Base-by-base conservation (phyloP, 2,888 invertebrate genomes). In the Seira ritae region DNA sequence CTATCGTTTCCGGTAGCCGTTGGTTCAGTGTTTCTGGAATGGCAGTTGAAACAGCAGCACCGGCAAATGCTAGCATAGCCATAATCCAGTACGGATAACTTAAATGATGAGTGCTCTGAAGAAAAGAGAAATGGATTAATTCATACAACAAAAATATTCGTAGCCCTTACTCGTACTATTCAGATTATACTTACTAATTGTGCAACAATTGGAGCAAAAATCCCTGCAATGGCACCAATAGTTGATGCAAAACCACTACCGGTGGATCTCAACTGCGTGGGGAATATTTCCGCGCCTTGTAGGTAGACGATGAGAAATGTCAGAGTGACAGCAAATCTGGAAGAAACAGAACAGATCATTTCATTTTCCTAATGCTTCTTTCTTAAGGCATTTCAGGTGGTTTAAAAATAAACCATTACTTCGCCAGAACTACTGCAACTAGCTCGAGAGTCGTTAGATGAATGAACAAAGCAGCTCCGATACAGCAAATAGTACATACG, bases 251-350 rank as follows among this genome's bases (percentile, higher is more conserved):
- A 89, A 0, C 94, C 92, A 87, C 93, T 92, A 67, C 94, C 94
- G 3, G 94, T 93, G 89, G 94, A 94, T 23, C 94, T 91, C 50
- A 94, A 91, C 88, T 93, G 93, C 0, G 94, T 94, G n/a, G 94
- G 94, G 90, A 94, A 94, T 23, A 94, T 91, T 90, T 94, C 94
- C 1, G 87, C 84, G 1, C 86, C 86, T 74, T 84, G 84, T 8
- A 91, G 89, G 92, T 93, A 60, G 8, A 92, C 92, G 20, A 93
- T 91, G 88, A 93, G 93, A 90, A 93, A 94, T 6, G 93, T 91
- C 22, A 93, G 89, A 1, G 93, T 93, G 74, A 92, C 79, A 3
- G 86, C 72, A 69, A 87, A 86, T 74, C 87, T 85, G 24, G 1
- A 67, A 55, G 68, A 74, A 62, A 31, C 42, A 23, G n/a, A 19